Evolutionary conservation across 1,140 invertebrate genomes (phyloP).

Genomic region (Drosophila truncata): DNA sequence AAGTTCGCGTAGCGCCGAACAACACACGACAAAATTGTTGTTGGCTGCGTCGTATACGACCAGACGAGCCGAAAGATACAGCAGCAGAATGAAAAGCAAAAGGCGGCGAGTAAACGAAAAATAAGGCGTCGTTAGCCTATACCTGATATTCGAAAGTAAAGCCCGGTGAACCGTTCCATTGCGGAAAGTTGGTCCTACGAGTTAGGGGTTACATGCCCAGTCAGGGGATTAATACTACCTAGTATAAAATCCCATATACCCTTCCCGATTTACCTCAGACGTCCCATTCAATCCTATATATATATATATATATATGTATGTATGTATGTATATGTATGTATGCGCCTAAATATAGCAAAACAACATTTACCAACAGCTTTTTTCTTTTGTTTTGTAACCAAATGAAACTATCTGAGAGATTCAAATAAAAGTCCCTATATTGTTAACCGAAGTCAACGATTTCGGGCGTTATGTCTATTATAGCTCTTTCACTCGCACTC

Average conservation of each 20-base stretch:
- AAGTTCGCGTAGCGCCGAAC: conserved; percentile 54
- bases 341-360: neutral
- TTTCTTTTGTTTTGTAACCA: neutral
- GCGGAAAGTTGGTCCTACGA: conserved; percentile 3
- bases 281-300: neutral
- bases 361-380: neutral
- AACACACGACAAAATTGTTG: conserved; percentile 40
- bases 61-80: conserved; percentile 72
- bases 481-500: conserved; percentile 58
- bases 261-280: neutral
- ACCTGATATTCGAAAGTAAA: conserved; percentile 37
- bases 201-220: neutral
- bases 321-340: neutral
- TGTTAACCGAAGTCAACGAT: neutral
- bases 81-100: conserved; percentile 64
- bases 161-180: conserved; percentile 11
- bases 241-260: neutral
- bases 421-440: neutral
- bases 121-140: conserved; percentile 52
- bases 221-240: neutral
- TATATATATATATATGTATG: neutral
- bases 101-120: conserved; percentile 45
- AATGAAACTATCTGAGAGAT: neutral
- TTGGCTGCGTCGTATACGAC: conserved; percentile 43
- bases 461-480: conserved; percentile 62